These are phyloP conservation scores for Sicus ferrugineus DNA, from an alignment of 2,888 invertebrate genomes.

Conservation along the genomic window DNA sequence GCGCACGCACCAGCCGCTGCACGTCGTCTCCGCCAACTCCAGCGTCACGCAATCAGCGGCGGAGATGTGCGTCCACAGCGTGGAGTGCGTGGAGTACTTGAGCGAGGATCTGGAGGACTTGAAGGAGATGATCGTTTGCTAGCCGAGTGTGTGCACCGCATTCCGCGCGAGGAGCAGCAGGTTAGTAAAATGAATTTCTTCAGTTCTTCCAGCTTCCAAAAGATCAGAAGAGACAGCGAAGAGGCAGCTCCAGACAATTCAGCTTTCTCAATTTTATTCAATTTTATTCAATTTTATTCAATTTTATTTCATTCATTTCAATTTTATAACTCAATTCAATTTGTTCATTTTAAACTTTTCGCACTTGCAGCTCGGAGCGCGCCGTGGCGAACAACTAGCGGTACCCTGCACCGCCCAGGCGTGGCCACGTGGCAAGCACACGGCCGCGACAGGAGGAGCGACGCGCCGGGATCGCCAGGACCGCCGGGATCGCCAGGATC, in stretches of 20 bases:
- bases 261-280: not conserved
- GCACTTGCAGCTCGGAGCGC: not conserved
- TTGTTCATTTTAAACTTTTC: not conserved
- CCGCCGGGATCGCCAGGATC: no score
- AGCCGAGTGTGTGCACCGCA: conserved; percentile 12
- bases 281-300: not conserved
- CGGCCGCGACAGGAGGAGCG: no score
- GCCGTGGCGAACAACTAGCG: not conserved
- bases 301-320: not conserved
- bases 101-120: conserved; percentile 48
- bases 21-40: not conserved
- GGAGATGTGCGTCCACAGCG: conserved; percentile 41
- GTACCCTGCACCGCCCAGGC: no score
- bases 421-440: no score
- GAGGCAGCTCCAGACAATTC: not conserved
- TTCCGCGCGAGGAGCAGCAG: not conserved
- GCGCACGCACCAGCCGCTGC: not conserved
- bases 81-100: conserved; percentile 50
- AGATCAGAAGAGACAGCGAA: no score
- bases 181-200: no score
- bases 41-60: conserved; percentile 11
- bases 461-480: no score
- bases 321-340: not conserved
- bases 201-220: no score
- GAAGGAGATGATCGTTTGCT: conserved; percentile 51